Evolutionary conservation across 2,888 invertebrate genomes (phyloP).

Genomic region (Stenurella melanura): DNA sequence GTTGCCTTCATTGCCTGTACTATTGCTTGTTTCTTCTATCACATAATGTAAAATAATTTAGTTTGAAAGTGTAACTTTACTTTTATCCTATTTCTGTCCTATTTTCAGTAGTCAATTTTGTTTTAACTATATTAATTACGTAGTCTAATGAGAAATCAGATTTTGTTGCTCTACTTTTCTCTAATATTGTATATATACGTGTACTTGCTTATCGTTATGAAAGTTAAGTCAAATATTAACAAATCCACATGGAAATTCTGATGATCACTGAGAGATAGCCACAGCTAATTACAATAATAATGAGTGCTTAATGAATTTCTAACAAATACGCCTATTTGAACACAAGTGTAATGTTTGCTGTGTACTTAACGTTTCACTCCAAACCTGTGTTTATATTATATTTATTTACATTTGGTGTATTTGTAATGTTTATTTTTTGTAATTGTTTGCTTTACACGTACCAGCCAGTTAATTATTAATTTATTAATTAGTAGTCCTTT

Average conservation of each 20-base stretch:
- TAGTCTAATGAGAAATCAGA: too few relatives aligned
- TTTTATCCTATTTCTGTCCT: too few relatives aligned
- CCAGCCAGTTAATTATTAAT: background rate
- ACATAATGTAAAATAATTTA: too few relatives aligned
- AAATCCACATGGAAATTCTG: background rate
- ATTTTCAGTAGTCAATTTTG: too few relatives aligned
- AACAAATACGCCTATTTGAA: background rate
- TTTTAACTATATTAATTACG: too few relatives aligned
- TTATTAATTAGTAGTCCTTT: too few relatives aligned
- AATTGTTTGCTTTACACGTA: background rate
- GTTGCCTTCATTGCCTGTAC: too few relatives aligned
- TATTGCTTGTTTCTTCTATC: too few relatives aligned
- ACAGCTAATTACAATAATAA: background rate
- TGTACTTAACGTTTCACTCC: background rate
- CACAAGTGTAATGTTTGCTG: background rate
- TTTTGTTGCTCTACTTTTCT: too few relatives aligned
- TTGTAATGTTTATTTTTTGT: background rate
- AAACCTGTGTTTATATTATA: background rate
- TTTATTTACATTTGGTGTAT: background rate
- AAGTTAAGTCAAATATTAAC: background rate
- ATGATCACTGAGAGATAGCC: background rate
- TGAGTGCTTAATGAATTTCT: background rate
- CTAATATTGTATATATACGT: too few relatives aligned
- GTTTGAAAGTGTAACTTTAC: too few relatives aligned
- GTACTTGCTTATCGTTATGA: too few relatives aligned